phyloP scores from a whole-genome alignment of 2,888 invertebrate species.

The Masnerella sp. region DNA sequence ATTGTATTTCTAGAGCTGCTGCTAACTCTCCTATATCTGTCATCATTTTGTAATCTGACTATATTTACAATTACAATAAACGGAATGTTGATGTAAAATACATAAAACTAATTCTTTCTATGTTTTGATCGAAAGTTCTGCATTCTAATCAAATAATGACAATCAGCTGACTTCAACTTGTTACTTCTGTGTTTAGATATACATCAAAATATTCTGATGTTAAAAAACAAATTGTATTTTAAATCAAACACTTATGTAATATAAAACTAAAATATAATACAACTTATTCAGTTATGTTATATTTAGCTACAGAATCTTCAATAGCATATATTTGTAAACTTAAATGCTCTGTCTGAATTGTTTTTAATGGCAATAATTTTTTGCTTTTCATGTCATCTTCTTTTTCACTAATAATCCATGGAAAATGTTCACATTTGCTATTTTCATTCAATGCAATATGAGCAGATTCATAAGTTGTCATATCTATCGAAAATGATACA shows the following conservation, averaged over 20 bases:
- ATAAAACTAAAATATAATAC: background rate
- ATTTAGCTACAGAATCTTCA: conserved; percentile 25
- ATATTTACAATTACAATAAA: background rate
- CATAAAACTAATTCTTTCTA: background rate
- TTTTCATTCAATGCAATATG: conserved; percentile 80
- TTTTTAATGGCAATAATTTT: conserved; percentile 78
- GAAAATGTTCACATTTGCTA: conserved; percentile 79
- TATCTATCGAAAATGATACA: conserved; percentile 81
- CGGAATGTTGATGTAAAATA: background rate
- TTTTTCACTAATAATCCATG: conserved; percentile 77
- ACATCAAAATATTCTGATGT: background rate
- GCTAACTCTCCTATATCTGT: conserved; percentile 52
- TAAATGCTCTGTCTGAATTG: conserved; percentile 76
- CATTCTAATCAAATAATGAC: conserved; percentile 12
- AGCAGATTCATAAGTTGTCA: conserved; percentile 82
- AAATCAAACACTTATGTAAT: background rate
- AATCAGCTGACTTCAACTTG: conserved; percentile 44
- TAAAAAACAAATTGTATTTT: background rate
- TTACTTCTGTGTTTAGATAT: conserved; percentile 2
- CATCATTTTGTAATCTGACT: conserved; percentile 52
- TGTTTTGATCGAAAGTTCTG: conserved; percentile 9
- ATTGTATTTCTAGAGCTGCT: conserved; percentile 40
- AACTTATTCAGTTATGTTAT: too few relatives aligned
- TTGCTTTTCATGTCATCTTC: conserved; percentile 66
- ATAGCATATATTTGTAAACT: conserved; percentile 69